phyloP scores from a whole-genome alignment of 2,113 vertebrate species.

The Ceyx margarethae region DNA sequence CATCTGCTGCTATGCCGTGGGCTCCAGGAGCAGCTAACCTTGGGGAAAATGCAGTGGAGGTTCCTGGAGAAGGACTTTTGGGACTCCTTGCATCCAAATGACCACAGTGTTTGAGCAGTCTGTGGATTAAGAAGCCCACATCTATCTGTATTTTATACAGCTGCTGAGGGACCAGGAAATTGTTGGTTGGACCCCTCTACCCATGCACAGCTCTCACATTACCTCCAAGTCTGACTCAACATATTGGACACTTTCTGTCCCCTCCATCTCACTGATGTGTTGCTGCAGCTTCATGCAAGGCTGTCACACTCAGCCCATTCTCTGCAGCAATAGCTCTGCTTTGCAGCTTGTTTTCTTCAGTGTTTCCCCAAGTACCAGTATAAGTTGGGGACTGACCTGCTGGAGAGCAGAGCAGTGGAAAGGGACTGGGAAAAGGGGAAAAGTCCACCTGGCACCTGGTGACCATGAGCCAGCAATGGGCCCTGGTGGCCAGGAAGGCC shows the following conservation, averaged over 20 bases:
- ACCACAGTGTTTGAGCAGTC: neutral
- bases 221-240: neutral
- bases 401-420: too few relatives aligned
- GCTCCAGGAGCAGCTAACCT: neutral
- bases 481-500: too few relatives aligned
- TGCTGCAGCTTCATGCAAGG: neutral
- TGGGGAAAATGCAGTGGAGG: neutral
- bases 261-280: fast-evolving
- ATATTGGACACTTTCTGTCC: neutral
- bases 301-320: neutral
- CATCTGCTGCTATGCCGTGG: fast-evolving
- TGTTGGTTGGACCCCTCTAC: neutral
- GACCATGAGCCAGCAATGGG: too few relatives aligned
- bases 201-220: neutral
- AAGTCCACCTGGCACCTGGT: too few relatives aligned
- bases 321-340: neutral
- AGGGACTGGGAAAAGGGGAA: too few relatives aligned
- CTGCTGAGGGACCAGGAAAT: neutral
- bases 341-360: neutral
- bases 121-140: neutral
- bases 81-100: neutral
- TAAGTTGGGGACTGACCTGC: too few relatives aligned
- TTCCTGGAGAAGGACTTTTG: neutral
- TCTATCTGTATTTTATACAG: fast-evolving
- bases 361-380: too few relatives aligned